Conservation (phyloP, 2,888 invertebrate species). For the Balanococcus diminutus region DNA sequence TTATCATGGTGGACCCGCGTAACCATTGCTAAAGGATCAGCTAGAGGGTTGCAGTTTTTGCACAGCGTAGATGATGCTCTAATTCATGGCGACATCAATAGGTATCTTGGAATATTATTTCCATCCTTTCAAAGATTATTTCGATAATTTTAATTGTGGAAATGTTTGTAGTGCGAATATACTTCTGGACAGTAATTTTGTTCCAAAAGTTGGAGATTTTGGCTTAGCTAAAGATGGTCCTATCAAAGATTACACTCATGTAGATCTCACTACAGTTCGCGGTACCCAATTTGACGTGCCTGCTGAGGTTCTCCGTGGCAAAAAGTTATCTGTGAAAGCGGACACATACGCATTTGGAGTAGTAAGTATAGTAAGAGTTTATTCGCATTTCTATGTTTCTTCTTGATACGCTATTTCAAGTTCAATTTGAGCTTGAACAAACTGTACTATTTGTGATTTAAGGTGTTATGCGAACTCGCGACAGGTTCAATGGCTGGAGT, state of each 20-base stretch:
- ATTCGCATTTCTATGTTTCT: neutral
- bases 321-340: slow-evolving; percentile 84
- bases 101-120: slow-evolving; percentile 61
- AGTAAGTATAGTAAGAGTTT: slow-evolving; percentile 60
- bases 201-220: slow-evolving; percentile 94
- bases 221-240: slow-evolving; percentile 85
- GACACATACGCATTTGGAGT: slow-evolving; percentile 95
- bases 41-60: slow-evolving; percentile 87
- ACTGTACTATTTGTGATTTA: neutral
- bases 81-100: slow-evolving; percentile 96
- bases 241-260: slow-evolving; percentile 68
- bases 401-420: no score
- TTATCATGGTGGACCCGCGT: slow-evolving; percentile 79
- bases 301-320: slow-evolving; percentile 80
- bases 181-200: slow-evolving; percentile 81
- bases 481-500: slow-evolving; percentile 73
- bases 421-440: no score
- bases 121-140: neutral
- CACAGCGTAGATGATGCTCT: slow-evolving; percentile 81
- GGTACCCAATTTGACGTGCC: slow-evolving; percentile 95
- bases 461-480: slow-evolving; percentile 78
- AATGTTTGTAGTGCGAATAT: slow-evolving; percentile 81
- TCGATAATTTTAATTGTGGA: neutral
- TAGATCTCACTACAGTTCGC: slow-evolving; percentile 78
- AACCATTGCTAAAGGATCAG: slow-evolving; percentile 83